Conservation (phyloP, 2,797 vertebrate genomes). For the Malacoctenus gilli region DNA sequence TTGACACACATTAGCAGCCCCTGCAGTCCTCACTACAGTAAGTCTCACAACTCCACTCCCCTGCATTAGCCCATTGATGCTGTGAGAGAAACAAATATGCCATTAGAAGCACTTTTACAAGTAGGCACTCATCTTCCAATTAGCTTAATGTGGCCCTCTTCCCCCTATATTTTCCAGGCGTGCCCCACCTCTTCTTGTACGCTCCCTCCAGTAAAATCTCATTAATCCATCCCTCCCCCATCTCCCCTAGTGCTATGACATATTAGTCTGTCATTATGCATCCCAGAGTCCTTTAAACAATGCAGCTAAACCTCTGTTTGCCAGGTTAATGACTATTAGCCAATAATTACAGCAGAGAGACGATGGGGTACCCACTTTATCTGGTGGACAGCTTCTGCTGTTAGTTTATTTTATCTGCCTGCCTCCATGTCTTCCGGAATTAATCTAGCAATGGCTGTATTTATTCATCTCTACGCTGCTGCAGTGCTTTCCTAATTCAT, state of each 20-base stretch:
- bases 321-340: slow-evolving; percentile 99
- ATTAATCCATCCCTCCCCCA: slow-evolving; percentile 95
- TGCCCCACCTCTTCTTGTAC: slow-evolving; percentile 86
- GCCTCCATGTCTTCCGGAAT: slow-evolving; percentile 79
- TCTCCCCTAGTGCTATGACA: slow-evolving; percentile 96
- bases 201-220: slow-evolving; percentile 94
- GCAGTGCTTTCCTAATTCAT: slow-evolving; percentile 67
- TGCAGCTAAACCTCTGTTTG: slow-evolving; percentile 99
- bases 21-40: slow-evolving; percentile 80
- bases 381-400: slow-evolving; percentile 87
- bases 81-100: slow-evolving; percentile 96
- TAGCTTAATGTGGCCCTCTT: slow-evolving; percentile 99
- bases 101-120: slow-evolving; percentile 99
- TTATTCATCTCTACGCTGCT: slow-evolving; percentile 75
- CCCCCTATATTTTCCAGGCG: slow-evolving; percentile 94
- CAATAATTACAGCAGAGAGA: slow-evolving; percentile 98
- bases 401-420: slow-evolving; percentile 87
- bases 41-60: slow-evolving; percentile 88
- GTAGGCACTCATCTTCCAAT: slow-evolving; percentile 99
- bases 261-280: slow-evolving; percentile 99
- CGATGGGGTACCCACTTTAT: slow-evolving; percentile 93
- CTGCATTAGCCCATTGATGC: slow-evolving; percentile 91
- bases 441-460: slow-evolving; percentile 70
- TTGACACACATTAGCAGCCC: slow-evolving; percentile 71
- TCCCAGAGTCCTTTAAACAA: slow-evolving; percentile 99